Evolutionary conservation across 2,797 vertebrate genomes (phyloP).

Genomic region (Mallotus villosus): DNA sequence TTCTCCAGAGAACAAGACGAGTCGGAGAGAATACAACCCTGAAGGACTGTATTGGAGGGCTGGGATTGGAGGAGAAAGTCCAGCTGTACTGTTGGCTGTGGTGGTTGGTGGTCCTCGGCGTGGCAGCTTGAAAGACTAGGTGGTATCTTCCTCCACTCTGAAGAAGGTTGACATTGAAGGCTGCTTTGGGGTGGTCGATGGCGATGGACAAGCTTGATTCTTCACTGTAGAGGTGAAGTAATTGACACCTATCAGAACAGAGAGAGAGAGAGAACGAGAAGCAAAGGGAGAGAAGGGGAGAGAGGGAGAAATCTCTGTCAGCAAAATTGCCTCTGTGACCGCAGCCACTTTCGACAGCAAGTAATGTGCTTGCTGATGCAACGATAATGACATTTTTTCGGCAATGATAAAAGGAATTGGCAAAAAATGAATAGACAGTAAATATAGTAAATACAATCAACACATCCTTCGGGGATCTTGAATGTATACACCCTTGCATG

Average conservation of each 20-base stretch:
- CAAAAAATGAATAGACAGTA: constrained; percentile 52
- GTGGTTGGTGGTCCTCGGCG: constrained; percentile 36
- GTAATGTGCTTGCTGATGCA: constrained; percentile 62
- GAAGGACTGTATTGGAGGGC: constrained; percentile 34
- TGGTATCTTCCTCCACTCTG: constrained; percentile 79
- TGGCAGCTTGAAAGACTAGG: constrained; percentile 68
- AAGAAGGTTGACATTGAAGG: constrained; percentile 73
- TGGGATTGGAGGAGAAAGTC: constrained; percentile 43
- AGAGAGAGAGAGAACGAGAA: constrained; percentile 63
- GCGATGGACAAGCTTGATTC: constrained; percentile 57
- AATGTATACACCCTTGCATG: not conserved
- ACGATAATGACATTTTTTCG: constrained; percentile 56
- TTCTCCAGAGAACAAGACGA: constrained; percentile 52
- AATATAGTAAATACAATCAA: constrained; percentile 46
- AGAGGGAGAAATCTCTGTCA: constrained; percentile 71
- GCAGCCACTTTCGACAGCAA: constrained; percentile 62
- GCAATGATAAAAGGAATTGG: constrained; percentile 46
- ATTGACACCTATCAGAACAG: constrained; percentile 76
- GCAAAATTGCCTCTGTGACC: constrained; percentile 63
- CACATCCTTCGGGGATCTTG: constrained; percentile 47
- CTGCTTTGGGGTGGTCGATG: constrained; percentile 66
- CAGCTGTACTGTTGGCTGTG: constrained; percentile 57
- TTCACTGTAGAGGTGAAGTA: constrained; percentile 67
- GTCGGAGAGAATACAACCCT: constrained; percentile 38
- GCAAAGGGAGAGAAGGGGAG: constrained; percentile 58